These are phyloP conservation scores for Ceyx margarethae DNA, from an alignment of 2,113 vertebrate genomes.

Conservation along the genomic window DNA sequence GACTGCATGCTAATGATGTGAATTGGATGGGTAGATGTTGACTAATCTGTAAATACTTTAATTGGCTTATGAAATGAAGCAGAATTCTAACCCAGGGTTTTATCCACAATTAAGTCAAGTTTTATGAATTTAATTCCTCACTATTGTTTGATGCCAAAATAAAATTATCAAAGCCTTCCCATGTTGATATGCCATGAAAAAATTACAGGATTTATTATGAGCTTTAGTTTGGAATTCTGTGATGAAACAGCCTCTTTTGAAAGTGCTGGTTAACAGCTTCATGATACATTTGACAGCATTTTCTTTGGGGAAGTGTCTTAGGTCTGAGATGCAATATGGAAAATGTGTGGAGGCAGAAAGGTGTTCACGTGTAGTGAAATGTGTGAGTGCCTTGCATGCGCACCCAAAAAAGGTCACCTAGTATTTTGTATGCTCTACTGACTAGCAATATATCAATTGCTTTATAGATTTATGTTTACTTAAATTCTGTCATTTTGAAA, in stretches of 20 bases:
- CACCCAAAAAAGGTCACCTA: neutral
- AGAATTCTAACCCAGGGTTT: constrained; percentile 19
- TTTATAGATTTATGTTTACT: neutral
- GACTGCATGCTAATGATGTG: neutral
- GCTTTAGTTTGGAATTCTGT: neutral
- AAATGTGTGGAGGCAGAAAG: neutral
- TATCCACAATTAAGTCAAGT: constrained; percentile 53
- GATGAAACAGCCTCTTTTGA: neutral
- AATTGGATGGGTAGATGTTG: constrained; percentile 36
- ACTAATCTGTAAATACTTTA: constrained; percentile 59
- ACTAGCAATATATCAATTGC: neutral
- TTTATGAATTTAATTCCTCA: constrained; percentile 52
- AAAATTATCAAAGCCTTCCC: constrained; percentile 20
- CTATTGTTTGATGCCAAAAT: constrained; percentile 27
- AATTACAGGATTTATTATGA: neutral
- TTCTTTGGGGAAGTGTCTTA: neutral
- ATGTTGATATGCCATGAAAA: neutral
- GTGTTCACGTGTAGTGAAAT: neutral
- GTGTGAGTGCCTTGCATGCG: neutral
- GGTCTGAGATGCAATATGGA: neutral
- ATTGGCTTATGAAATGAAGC: constrained; percentile 41
- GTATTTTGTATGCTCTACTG: accelerated
- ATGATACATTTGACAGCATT: neutral
- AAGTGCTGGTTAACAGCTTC: neutral
- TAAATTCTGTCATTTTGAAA: neutral